Percentiles rank a stretch among this genome's conserved stretches.
Conservation (phyloP, 1,140 invertebrate species). For the Drosophila fuyamai region DNA sequence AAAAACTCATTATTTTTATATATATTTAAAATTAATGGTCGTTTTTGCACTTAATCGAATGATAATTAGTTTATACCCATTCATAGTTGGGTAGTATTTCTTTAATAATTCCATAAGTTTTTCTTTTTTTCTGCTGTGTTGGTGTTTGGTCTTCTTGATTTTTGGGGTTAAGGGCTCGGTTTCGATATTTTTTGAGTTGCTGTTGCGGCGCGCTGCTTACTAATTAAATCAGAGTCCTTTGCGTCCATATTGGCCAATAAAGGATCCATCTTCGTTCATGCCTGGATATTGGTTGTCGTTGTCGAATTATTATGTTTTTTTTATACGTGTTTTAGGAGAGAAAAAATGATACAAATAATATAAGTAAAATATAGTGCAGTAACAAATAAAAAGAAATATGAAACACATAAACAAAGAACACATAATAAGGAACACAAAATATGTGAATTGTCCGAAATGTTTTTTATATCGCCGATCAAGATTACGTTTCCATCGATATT, state of each 20-base stretch:
- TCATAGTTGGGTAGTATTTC: slow-evolving; percentile 5
- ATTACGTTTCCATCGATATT: neutral
- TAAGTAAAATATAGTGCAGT: slow-evolving; percentile 41
- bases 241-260: slow-evolving; percentile 97
- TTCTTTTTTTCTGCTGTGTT: slow-evolving; percentile 41
- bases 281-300: slow-evolving; percentile 86
- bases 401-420: slow-evolving; percentile 48
- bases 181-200: slow-evolving; percentile 52
- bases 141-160: slow-evolving; percentile 29
- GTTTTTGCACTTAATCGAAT: slow-evolving; percentile 25
- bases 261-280: slow-evolving; percentile 99
- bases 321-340: slow-evolving; percentile 36
- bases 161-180: slow-evolving; percentile 39
- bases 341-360: slow-evolving; percentile 64
- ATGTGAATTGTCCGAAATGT: neutral
- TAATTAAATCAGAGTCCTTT: slow-evolving; percentile 87
- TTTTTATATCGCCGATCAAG: neutral
- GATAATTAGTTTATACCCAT: slow-evolving; percentile 14
- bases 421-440: slow-evolving; percentile 26
- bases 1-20: slow-evolving; percentile 36
- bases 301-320: slow-evolving; percentile 25
- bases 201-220: slow-evolving; percentile 57
- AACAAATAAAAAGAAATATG: slow-evolving; percentile 30
- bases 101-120: neutral
- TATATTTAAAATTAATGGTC: slow-evolving; percentile 47